These are phyloP conservation scores for Eulithis testata DNA, from an alignment of 2,888 invertebrate genomes.

Conservation along the genomic window DNA sequence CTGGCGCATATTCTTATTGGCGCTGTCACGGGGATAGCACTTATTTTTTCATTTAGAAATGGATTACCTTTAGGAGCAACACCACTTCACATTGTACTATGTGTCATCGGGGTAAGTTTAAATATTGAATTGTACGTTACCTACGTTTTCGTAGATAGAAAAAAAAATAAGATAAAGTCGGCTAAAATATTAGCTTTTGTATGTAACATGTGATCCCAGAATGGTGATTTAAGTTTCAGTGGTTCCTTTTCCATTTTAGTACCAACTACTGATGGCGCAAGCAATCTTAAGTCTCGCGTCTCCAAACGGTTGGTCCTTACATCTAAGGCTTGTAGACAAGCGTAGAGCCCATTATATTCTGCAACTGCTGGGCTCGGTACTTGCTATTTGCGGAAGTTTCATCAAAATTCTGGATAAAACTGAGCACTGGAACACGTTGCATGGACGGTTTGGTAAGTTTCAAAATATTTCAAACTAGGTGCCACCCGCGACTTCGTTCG, in stretches of 20 bases:
- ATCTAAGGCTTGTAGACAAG: constrained; percentile 49
- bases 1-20: constrained; percentile 62
- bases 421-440: constrained; percentile 53
- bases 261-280: constrained; percentile 62
- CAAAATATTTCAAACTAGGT: background rate
- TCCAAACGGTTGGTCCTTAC: constrained; percentile 57
- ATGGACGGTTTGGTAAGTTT: constrained; percentile 55
- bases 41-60: constrained; percentile 54
- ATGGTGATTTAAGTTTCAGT: background rate
- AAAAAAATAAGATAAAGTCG: too few species aligned
- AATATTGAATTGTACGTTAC: background rate
- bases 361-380: constrained; percentile 52
- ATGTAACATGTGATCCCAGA: too few species aligned
- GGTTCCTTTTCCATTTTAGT: constrained; percentile 46
- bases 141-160: too few species aligned
- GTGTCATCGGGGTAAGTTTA: constrained; percentile 67
- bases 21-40: constrained; percentile 50
- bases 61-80: constrained; percentile 56
- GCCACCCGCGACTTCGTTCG: too few species aligned
- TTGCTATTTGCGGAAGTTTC: constrained; percentile 58
- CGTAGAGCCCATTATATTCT: constrained; percentile 58
- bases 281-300: constrained; percentile 54
- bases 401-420: constrained; percentile 53
- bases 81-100: constrained; percentile 59
- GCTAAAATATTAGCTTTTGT: too few species aligned